Evolutionary conservation across 2,888 invertebrate genomes (phyloP), one percentile per base, ranked within the genome.

Genomic region (Esperia sulphurella): DNA sequence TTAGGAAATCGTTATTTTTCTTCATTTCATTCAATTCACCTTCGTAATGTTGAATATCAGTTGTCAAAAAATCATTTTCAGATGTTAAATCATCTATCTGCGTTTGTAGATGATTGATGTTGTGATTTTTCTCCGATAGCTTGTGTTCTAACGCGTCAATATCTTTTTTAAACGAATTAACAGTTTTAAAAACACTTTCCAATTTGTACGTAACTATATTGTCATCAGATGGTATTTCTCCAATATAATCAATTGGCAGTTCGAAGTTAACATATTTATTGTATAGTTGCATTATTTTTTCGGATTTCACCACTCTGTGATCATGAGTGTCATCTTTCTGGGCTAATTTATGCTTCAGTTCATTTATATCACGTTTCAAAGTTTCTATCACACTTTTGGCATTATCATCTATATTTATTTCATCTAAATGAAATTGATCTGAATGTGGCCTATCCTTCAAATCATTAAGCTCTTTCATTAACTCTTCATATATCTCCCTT

Each of bases 1-100:
- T 89, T n/a, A 94, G 78, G 50, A 93, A 87, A 63, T 93, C 94
- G 64, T 94, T 94, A 70, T 93, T 94, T 69, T 93, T 93, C 76
- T 93, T 92, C 69, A 94, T 89, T 68, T 93, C 93, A 50, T 90
- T 85, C 41, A 91, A 79, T 71, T 93, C 93, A 55, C 92, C 91
- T 76, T 94, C 94, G 28, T 90, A 75, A 48, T 89, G 89, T 55
- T 85, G 80, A 33, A 90, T 71, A 57, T 90, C 90, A 1, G 84
- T 78, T 14, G 84, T 83, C 1, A 90, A 65, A 49, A 86, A 88
- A 63, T 90, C 89, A 63, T 90, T 90, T 67, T 90, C 90, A 28
- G 83, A 75, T 1, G 83, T 82, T 13, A 90, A 64, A 55, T 91
- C 92, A 54, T 92, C 92, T 57, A 92, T 91, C 71, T 92, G 91